phyloP scores from a whole-genome alignment of 2,113 vertebrate genomes.

The Hassar affinis region DNA sequence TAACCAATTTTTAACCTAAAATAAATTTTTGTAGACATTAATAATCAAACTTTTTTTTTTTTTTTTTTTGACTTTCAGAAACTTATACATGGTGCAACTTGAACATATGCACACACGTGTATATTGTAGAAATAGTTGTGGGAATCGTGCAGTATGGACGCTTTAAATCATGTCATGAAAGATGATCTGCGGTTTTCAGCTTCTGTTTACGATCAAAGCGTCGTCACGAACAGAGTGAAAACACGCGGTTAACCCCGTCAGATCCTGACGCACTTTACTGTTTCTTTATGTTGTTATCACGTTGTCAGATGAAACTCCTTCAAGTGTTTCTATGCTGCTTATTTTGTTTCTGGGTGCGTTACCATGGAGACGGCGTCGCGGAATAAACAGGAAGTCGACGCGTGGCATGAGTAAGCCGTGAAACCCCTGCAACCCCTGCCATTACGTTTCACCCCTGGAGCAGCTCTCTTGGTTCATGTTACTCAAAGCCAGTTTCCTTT shows the following conservation, averaged over 20 bases:
- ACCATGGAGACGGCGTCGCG: background rate
- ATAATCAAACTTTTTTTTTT: too few relatives aligned
- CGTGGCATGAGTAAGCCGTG: background rate
- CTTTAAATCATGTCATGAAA: background rate
- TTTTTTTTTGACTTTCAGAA: too few relatives aligned
- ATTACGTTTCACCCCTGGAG: background rate
- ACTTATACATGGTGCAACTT: too few relatives aligned
- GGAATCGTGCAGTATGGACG: accelerated
- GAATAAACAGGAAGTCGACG: conserved; percentile 22
- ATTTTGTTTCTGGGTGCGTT: background rate
- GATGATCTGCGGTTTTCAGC: conserved; percentile 1
- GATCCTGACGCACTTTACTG: background rate
- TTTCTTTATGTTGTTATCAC: background rate
- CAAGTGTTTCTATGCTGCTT: background rate
- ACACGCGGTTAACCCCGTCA: conserved; percentile 5
- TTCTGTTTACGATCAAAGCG: conserved; percentile 21
- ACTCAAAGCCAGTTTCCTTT: background rate
- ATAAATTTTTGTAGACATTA: too few relatives aligned
- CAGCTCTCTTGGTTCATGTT: background rate
- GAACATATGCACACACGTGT: too few relatives aligned
- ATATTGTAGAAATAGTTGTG: too few relatives aligned
- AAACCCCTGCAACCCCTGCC: background rate
- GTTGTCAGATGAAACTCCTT: background rate
- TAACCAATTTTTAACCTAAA: too few relatives aligned
- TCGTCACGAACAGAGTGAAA: background rate